Conservation (phyloP, 2,113 vertebrate genomes). For the Corythaeola cristata region DNA sequence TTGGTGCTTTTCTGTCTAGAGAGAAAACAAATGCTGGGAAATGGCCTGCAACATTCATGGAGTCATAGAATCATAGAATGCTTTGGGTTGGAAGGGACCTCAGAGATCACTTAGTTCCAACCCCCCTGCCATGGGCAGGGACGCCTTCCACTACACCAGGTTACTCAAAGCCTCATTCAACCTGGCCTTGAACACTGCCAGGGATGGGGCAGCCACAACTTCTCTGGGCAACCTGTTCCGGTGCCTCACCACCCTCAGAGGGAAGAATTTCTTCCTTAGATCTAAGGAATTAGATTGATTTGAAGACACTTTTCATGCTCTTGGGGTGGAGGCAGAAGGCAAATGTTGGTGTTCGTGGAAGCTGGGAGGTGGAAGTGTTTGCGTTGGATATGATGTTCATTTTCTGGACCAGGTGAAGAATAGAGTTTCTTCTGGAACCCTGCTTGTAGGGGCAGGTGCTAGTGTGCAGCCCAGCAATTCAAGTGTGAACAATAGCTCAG, state of each 20-base stretch:
- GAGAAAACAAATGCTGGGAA: background rate
- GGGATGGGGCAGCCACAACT: too few species aligned
- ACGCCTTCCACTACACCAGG: too few species aligned
- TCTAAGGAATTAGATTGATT: too few species aligned
- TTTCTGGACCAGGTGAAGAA: background rate
- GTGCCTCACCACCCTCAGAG: too few species aligned
- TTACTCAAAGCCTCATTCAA: too few species aligned
- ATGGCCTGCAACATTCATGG: background rate
- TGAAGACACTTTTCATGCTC: background rate
- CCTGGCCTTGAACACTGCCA: too few species aligned
- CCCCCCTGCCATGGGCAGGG: too few species aligned
- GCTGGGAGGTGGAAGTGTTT: background rate
- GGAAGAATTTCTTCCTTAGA: too few species aligned
- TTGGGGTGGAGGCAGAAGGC: background rate
- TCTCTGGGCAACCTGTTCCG: too few species aligned
- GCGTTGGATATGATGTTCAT: fast-evolving
- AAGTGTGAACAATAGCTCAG: background rate
- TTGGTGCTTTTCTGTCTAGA: background rate
- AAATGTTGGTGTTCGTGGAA: background rate
- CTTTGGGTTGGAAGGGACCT: too few species aligned
- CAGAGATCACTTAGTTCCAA: too few species aligned
- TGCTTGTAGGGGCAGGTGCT: background rate
- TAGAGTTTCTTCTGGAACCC: background rate
- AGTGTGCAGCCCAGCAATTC: background rate
- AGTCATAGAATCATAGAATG: too few species aligned